Percentiles rank a stretch among this genome's conserved stretches.
Conservation (phyloP, 2,797 vertebrate species). For the Acrossocheilus fasciatus region DNA sequence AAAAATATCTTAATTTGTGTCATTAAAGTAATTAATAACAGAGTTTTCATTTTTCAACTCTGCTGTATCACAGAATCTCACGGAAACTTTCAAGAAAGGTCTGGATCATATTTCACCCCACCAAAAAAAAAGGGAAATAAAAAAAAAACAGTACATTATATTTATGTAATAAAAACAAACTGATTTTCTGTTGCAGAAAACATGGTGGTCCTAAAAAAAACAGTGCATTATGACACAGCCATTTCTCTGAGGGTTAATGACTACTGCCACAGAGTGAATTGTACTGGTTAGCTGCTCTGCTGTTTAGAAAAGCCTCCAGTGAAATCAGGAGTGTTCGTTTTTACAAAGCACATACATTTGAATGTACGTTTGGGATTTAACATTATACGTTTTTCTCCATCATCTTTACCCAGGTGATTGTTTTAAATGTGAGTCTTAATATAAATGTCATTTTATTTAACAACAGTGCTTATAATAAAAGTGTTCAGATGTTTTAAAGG, state of each 20-base stretch:
- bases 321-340: neutral
- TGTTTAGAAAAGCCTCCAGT: neutral
- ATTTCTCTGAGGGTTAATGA: neutral
- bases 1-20: too few relatives aligned
- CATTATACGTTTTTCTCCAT: neutral
- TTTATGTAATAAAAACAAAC: too few relatives aligned
- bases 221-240: neutral
- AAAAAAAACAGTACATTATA: neutral
- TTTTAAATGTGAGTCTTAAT: constrained; percentile 6
- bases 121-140: neutral
- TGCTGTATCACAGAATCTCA: neutral
- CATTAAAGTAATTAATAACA: too few relatives aligned
- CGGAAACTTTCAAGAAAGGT: neutral
- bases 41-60: too few relatives aligned
- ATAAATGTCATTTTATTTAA: neutral
- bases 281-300: neutral
- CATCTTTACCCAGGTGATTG: neutral
- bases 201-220: too few relatives aligned
- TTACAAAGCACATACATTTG: neutral
- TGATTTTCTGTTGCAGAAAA: neutral
- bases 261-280: neutral
- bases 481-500: neutral
- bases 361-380: neutral
- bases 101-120: neutral
- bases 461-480: neutral